Percentiles rank a stretch among this genome's conserved stretches.
Conservation (phyloP, 1,140 invertebrate species). For the Linepithema humile region DNA sequence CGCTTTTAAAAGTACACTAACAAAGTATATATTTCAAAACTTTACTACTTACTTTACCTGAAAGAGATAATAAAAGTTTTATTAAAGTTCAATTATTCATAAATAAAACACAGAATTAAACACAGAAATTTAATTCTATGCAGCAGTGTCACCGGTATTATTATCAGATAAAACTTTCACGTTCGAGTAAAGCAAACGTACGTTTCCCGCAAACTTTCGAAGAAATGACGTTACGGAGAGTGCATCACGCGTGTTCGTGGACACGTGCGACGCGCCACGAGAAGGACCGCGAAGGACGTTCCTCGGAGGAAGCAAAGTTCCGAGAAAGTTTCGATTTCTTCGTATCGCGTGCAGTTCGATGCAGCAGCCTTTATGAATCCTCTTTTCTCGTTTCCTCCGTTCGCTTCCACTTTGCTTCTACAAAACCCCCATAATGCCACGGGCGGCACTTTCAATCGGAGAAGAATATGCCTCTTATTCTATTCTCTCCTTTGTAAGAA, state of each 20-base stretch:
- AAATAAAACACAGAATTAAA: too few species aligned
- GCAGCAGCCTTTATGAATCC: slow-evolving; percentile 48
- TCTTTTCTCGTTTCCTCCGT: not conserved
- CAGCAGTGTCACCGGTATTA: not conserved
- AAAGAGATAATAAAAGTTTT: too few species aligned
- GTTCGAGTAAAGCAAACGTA: not conserved
- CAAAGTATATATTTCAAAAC: too few species aligned
- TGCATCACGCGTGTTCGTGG: not conserved
- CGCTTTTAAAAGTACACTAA: not conserved
- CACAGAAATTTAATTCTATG: not conserved
- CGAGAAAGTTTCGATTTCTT: slow-evolving; percentile 60
- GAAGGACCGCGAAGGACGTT: slow-evolving; percentile 16
- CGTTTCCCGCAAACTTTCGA: not conserved
- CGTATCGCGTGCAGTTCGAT: slow-evolving; percentile 50
- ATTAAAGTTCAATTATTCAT: not conserved
- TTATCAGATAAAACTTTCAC: not conserved
- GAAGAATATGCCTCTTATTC: slow-evolving; percentile 7
- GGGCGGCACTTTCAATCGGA: slow-evolving; percentile 1
- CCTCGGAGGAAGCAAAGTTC: slow-evolving; percentile 37
- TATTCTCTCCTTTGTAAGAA: not conserved
- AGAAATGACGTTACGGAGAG: not conserved
- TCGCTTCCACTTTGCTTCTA: slow-evolving; percentile 21
- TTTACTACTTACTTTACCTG: too few species aligned
- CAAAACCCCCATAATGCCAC: slow-evolving; percentile 50
- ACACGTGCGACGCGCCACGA: not conserved